Base-by-base conservation (phyloP, 2,888 invertebrate genomes). In the Cataglyphis rosenhaueri region DNA sequence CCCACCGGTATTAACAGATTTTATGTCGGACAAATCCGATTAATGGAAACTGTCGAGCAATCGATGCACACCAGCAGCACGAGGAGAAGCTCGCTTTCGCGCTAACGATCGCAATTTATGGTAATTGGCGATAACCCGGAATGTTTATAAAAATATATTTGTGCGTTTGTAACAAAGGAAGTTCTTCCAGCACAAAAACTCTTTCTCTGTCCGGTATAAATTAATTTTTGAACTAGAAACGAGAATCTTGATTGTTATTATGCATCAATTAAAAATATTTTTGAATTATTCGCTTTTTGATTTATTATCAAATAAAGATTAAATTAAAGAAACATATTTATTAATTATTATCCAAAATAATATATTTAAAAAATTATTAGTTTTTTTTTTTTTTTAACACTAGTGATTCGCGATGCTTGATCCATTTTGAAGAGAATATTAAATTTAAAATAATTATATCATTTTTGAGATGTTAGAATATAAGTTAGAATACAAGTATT, bases 1-100 rank as follows among this genome's bases (percentile, higher is more conserved):
- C 65, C 68, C 68, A 76, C 41, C 29, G 55, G 68, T 76, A 76
- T 68, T 68, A 76, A 85, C 83, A 88, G 86, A 87, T 87, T 88
- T 88, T 85, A 86, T 86, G 73, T 83, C 59, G 83, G 52, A 44
- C 79, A 83, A 88, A 88, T 86, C 71, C 83, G 86, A 86, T 87
- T 76, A 85, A 85, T 74, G 70, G 64, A 29, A 70, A 64, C 78
- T 61, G 82, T 76, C 74, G 66, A 41, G 68, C 76, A 68, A 76
- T 76, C 76, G 55, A 76, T 76, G 76, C 68, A n/a, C 44, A n/a
- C 44, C 21, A 38, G 15, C 18, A 35, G 35, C n/a, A n/a, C 76
- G 41, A 29, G 29, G 64, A 15, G 29, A 68, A 68, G 29, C 57
- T 76, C 68, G 68, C 55, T 57, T 44, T 64, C 35, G 48, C 35